Evolutionary conservation across 2,113 vertebrate genomes (phyloP).

Genomic region (Microtus ochrogaster): DNA sequence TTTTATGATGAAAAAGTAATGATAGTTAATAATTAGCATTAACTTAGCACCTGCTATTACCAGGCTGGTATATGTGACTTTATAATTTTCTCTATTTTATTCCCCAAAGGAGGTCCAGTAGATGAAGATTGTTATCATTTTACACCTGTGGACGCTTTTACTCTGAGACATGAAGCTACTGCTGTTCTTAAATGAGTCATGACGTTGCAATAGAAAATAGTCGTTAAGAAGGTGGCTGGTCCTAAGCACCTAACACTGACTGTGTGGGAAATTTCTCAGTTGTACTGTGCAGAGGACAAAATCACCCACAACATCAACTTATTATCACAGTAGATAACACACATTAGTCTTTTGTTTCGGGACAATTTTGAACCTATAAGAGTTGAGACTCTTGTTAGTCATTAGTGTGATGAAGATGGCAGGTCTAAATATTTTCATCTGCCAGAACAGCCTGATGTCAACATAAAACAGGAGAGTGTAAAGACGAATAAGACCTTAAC

Average conservation of each 20-base stretch:
- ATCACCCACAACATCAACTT: background rate
- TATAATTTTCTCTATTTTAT: background rate
- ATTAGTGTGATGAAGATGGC: background rate
- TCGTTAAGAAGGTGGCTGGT: background rate
- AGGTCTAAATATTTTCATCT: slow-evolving; percentile 44
- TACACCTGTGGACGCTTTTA: background rate
- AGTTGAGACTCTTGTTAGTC: background rate
- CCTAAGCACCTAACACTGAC: background rate
- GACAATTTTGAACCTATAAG: background rate
- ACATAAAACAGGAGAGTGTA: background rate
- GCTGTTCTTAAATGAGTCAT: background rate
- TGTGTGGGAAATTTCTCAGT: background rate
- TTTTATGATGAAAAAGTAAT: background rate
- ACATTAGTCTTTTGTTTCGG: background rate
- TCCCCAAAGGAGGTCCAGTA: background rate
- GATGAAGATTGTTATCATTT: background rate
- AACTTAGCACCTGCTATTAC: background rate
- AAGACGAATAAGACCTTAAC: background rate
- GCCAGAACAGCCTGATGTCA: background rate
- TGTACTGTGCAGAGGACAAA: background rate
- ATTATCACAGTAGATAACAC: background rate
- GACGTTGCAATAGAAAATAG: background rate
- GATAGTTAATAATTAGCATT: background rate
- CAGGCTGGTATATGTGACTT: background rate
- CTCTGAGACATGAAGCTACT: background rate